Base-by-base conservation (phyloP, 2,888 invertebrate genomes). In the Lepetodrilus schrolli region DNA sequence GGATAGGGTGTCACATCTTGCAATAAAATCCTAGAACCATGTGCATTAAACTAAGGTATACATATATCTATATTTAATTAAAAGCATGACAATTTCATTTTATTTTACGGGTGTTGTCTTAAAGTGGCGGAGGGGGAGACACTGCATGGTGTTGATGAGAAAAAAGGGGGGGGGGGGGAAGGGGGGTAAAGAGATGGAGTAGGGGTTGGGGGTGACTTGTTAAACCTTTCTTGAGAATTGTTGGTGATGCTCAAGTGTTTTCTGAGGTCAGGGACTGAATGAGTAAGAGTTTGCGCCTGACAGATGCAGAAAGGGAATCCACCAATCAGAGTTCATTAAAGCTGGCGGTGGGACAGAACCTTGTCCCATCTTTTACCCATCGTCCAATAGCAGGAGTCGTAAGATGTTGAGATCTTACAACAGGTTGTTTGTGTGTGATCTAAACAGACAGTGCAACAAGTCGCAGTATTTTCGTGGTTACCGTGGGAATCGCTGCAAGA, bases 341-440 rank as follows among this genome's bases (percentile, higher is more conserved):
- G 7, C 30, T 17, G 26, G 58, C 2, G 30, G 58, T 34, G 58
- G 30, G 58, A 58, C 34, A 58, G 13, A 3, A 30, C 23, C 30
- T 17, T 26, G 26, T 30, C 58, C 58, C 26, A 30, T 34, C 58
- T 58, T n/a, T n/a, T 58, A n/a, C 58, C 17, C 58, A 58, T 58
- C 58, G n/a, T 3, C 58, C 58, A 58, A 58, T 58, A 34, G 34
- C 30, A 34, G 30, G 58, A 58, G 23, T 30, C 30, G 58, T 58
- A 58, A 58, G 58, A 58, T 58, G 58, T 58, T 58, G 58, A 58
- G 58, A 58, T 58, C 58, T 58, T 58, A 58, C 58, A 58, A 58
- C 58, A 58, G 58, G 58, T 58, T 58, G 58, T 58, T 58, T 58
- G 58, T 30, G 30, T 13, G 58, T 30, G 26, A 58, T 30, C 58